Percentiles rank a stretch among this genome's conserved stretches.
phyloP scores from a whole-genome alignment of 2,888 invertebrate genomes.

The Aethes cnicana region DNA sequence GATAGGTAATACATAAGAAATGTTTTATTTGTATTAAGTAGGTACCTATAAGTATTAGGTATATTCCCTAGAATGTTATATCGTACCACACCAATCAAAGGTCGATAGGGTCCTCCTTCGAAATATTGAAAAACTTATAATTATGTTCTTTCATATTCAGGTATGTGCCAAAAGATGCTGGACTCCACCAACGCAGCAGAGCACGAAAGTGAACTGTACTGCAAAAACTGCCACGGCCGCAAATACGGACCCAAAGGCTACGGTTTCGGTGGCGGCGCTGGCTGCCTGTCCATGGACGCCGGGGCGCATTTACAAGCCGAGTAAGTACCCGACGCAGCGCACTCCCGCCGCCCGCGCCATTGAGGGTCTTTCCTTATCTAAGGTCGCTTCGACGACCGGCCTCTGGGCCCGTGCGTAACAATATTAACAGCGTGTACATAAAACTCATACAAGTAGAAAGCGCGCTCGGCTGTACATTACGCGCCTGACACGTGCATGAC shows the following conservation, averaged over 20 bases:
- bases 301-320: slow-evolving; percentile 93
- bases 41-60: too few species aligned
- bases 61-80: too few species aligned
- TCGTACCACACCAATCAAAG: too few species aligned
- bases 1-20: too few species aligned
- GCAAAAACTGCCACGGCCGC: slow-evolving; percentile 98
- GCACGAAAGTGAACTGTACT: slow-evolving; percentile 97
- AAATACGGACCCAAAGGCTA: slow-evolving; percentile 99
- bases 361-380: slow-evolving; percentile 83
- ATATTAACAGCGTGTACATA: slow-evolving; percentile 82
- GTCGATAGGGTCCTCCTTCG: too few species aligned
- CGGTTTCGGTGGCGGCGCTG: slow-evolving; percentile 99
- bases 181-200: slow-evolving; percentile 99
- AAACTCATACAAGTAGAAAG: slow-evolving; percentile 74
- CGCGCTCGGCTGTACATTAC: slow-evolving; percentile 80
- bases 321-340: slow-evolving; percentile 84
- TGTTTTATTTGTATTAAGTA: too few species aligned
- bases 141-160: slow-evolving; percentile 68
- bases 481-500: slow-evolving; percentile 82
- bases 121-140: too few species aligned
- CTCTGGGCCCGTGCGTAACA: slow-evolving; percentile 78
- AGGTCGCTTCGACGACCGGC: slow-evolving; percentile 72
- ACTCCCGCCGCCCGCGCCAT: slow-evolving; percentile 80
- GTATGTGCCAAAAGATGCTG: slow-evolving; percentile 97
- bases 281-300: slow-evolving; percentile 97